A percentile compares a stretch with the other conserved stretches of the same genome.
Evolutionary conservation across 1,140 invertebrate genomes (phyloP).

Genomic region (Trialeurodes vaporariorum): DNA sequence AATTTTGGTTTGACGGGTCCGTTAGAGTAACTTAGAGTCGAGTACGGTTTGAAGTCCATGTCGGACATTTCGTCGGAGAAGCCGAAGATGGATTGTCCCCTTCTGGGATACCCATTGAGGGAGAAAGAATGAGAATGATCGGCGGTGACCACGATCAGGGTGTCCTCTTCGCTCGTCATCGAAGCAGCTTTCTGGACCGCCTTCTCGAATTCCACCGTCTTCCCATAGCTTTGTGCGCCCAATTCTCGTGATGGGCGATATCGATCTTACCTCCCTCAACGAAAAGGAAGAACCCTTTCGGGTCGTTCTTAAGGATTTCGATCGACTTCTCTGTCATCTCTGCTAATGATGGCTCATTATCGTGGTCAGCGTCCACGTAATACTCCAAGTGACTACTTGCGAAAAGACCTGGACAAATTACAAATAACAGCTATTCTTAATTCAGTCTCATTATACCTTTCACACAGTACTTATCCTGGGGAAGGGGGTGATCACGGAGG

Average conservation of each 20-base stretch:
- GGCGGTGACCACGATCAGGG: constrained; percentile 58
- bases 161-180: constrained; percentile 46
- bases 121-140: constrained; percentile 63
- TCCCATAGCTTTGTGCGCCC: constrained; percentile 50
- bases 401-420: constrained; percentile 22
- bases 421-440: too few species aligned
- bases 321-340: constrained; percentile 76
- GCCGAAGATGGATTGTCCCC: constrained; percentile 48
- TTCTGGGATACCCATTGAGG: constrained; percentile 49
- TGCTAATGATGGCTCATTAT: constrained; percentile 45
- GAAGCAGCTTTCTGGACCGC: constrained; percentile 45
- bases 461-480: too few species aligned
- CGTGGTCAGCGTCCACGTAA: constrained; percentile 38
- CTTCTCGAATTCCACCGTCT: constrained; percentile 54
- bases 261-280: constrained; percentile 64
- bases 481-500: too few species aligned
- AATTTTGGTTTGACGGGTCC: constrained; percentile 38
- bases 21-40: constrained; percentile 61
- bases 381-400: constrained; percentile 19
- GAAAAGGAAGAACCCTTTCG: constrained; percentile 55
- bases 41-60: constrained; percentile 51
- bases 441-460: too few species aligned
- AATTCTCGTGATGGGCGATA: constrained; percentile 53
- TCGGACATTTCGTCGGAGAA: constrained; percentile 24
- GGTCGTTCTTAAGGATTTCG: constrained; percentile 51